Evolutionary conservation across 2,113 vertebrate species (phyloP), one percentile per base, ranked within the genome.

Genomic region (Embiotoca jacksoni): DNA sequence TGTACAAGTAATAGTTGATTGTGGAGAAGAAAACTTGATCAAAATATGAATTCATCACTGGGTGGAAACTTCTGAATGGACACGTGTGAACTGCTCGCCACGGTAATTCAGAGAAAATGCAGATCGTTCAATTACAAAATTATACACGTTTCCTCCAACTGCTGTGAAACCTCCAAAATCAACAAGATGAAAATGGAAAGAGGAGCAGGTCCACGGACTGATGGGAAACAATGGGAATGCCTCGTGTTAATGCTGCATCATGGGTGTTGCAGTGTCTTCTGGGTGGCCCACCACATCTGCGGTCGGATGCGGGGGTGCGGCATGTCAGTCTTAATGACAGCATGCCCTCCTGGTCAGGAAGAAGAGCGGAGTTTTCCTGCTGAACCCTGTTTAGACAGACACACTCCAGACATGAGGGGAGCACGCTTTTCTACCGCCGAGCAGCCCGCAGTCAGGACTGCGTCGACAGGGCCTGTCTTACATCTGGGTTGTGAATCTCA

Each of bases 221-320:
- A 37, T 44, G 75, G 65, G 57, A 53, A 77, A 83, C 78, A 78
- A 84, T 85, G 62, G 80, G 85, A 78, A 81, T 10, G 41, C 71
- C 31, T 31, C 70, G 66, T 62, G 49, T 41, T 54, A 50, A 72
- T 46, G 58, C 15, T n/a, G 57, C 59, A 81, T 79, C 31, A 23
- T 56, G 78, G 72, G 50, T 82, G 80, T 54, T 49, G 58, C 55
- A 81, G 47, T 71, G 55, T 82, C 67, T 82, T 55, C 83, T 92
- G 93, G 92, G 92, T 93, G 91, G 93, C 72, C 88, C 41, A 11
- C 31, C 58, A 75, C 63, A 71, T 85, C 87, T 89, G 89, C 8
- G 75, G 89, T 72, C 13, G 6, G 72, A 83, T 67, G 67, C 2
- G 32, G n/a, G 63, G 78, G 82, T n/a, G 81, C 60, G 78, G 77